Base-by-base conservation (phyloP, 2,797 vertebrate genomes). In the Enteromius anoplus region DNA sequence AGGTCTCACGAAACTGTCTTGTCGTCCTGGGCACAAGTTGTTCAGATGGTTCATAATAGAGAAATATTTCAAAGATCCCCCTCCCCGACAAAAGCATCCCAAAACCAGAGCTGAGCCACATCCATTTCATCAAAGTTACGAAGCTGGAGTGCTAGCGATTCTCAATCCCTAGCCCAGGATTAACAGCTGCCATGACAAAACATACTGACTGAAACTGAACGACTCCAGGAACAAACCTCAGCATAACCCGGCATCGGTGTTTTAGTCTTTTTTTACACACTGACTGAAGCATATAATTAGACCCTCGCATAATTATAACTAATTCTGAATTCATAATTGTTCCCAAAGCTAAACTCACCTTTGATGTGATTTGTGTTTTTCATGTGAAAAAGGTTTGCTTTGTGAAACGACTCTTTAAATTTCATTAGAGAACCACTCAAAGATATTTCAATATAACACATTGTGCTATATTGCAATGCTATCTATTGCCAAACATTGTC, bases 11-110 rank as follows among this genome's bases (percentile, higher is more conserved):
- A 85, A 89, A 88, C 85, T 91, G 78, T 92, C 92, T 85, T 90
- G 93, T 72, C 83, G 81, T 93, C 93, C 94, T 95, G 92, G 89
- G 93, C 75, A 94, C 89, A 94, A 90, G 90, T 88, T 85, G 89
- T 88, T 91, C 86, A 92, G 78, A 89, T 92, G 84, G 88, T 88
- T 73, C 89, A 90, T 85, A 86, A 72, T 78, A 23, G 34, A 86
- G 73, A 77, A 82, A 82, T 81, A 84, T 66, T 82, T 76, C 53
- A 82, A 80, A 65, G 71, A 80, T 82, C 73, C 87, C 81, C 73
- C 75, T 78, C 81, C 80, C 82, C 64, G 88, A 83, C 78, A 80
- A 76, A 77, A 55, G 32, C 70, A 85, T 26, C 23, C 83, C 62
- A 83, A 53, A 47, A 73, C 64, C 62, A 85, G 70, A 32, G 76